phyloP scores from a whole-genome alignment of 2,888 invertebrate species.

The Phrixothrix hirtus region DNA sequence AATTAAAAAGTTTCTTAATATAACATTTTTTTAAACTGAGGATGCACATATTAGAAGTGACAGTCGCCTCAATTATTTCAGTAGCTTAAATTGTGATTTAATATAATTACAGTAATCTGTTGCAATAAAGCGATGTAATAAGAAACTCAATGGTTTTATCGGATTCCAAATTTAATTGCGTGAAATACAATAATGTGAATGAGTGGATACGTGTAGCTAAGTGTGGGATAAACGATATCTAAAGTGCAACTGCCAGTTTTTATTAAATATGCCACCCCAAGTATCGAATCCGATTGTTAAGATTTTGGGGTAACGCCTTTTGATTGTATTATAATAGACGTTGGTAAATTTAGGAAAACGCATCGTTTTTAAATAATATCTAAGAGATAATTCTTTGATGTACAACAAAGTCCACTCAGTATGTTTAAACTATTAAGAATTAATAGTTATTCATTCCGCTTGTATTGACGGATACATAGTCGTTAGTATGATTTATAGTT shows the following conservation, averaged over 20 bases:
- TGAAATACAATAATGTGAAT: slow-evolving; percentile 47
- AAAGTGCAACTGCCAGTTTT: slow-evolving; percentile 52
- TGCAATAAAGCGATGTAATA: slow-evolving; percentile 28
- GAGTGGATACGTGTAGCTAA: slow-evolving; percentile 42
- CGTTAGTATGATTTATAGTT: slow-evolving; percentile 23
- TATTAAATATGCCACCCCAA: slow-evolving; percentile 52
- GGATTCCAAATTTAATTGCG: slow-evolving; percentile 48
- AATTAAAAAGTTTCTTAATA: too few relatives aligned
- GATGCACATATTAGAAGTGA: too few relatives aligned
- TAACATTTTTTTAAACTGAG: too few relatives aligned
- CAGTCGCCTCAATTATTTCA: too few relatives aligned
- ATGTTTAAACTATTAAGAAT: slow-evolving; percentile 3
- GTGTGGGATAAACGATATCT: slow-evolving; percentile 47
- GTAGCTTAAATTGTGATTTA: slow-evolving; percentile 19
- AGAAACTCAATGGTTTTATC: slow-evolving; percentile 36
- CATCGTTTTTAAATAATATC: slow-evolving; percentile 12
- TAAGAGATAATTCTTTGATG: too few relatives aligned
- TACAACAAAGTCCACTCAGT: too few relatives aligned
- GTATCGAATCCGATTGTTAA: slow-evolving; percentile 47
- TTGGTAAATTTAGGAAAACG: slow-evolving; percentile 48
- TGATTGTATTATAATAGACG: slow-evolving; percentile 51
- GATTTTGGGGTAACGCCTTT: slow-evolving; percentile 48
- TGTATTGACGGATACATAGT: slow-evolving; percentile 18
- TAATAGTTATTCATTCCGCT: slow-evolving; percentile 22
- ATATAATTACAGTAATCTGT: slow-evolving; percentile 24